Percentiles rank a stretch among this genome's conserved stretches.
These are phyloP conservation scores for Eristalis arbustorum DNA, from an alignment of 2,888 invertebrate genomes.

Conservation along the genomic window DNA sequence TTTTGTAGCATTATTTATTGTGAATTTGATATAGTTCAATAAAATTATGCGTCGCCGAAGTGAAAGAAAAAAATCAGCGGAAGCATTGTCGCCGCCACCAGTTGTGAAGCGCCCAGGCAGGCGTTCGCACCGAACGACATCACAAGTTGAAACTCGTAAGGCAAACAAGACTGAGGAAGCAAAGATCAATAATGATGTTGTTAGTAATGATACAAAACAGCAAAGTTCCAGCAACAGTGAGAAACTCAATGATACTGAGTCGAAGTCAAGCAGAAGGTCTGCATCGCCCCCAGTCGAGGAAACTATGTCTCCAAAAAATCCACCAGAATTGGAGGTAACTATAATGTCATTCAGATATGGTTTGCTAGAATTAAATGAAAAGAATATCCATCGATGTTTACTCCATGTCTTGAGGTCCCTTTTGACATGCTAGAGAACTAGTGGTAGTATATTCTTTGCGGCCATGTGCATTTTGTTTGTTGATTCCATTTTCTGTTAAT, in stretches of 20 bases:
- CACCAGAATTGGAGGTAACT: slow-evolving; percentile 74
- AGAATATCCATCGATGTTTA: background rate
- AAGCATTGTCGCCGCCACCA: slow-evolving; percentile 81
- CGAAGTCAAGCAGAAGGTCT: background rate
- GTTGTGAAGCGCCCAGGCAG: slow-evolving; percentile 74
- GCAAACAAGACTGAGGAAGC: slow-evolving; percentile 73
- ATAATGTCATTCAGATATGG: too few species aligned
- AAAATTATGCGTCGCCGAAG: slow-evolving; percentile 87
- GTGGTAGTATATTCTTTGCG: too few species aligned
- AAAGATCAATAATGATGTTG: slow-evolving; percentile 15
- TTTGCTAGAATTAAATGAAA: background rate
- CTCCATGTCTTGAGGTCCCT: too few species aligned
- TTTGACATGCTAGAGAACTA: too few species aligned
- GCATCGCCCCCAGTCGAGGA: slow-evolving; percentile 15
- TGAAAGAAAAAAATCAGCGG: slow-evolving; percentile 85
- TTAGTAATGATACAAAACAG: slow-evolving; percentile 12
- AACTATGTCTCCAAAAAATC: slow-evolving; percentile 76
- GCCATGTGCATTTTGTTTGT: too few species aligned
- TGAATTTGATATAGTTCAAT: background rate
- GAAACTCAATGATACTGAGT: slow-evolving; percentile 13
- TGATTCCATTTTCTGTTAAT: too few species aligned
- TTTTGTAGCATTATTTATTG: background rate
- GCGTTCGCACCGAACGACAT: slow-evolving; percentile 73
- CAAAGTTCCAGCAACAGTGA: background rate
- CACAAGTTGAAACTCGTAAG: slow-evolving; percentile 74